A percentile compares a stretch with the other conserved stretches of the same genome.
Conservation (phyloP, 2,113 vertebrate genomes). For the Chamaea fasciata region DNA sequence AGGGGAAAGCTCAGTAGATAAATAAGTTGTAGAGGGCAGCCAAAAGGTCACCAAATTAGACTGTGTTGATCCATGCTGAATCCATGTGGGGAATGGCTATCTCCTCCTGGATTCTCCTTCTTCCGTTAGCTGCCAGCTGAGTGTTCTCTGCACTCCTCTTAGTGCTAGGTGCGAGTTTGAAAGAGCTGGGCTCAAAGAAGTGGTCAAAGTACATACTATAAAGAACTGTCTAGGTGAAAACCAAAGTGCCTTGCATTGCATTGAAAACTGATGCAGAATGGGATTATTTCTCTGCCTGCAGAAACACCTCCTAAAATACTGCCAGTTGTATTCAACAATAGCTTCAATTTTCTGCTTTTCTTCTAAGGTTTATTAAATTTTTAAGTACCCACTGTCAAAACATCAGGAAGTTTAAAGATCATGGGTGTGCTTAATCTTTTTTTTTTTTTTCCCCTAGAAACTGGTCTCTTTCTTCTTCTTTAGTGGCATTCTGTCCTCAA, state of each 20-base stretch:
- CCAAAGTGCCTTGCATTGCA: neutral
- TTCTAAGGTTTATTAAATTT: neutral
- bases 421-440: neutral
- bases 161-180: neutral
- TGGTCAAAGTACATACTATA: neutral
- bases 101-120: neutral
- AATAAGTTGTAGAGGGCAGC: neutral
- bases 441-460: neutral
- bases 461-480: neutral
- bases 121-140: neutral
- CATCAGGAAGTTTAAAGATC: neutral
- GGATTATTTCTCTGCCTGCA: neutral
- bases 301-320: neutral
- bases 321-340: neutral
- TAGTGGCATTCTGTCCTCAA: neutral
- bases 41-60: neutral
- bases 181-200: neutral
- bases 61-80: neutral
- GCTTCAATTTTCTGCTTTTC: neutral
- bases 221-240: neutral
- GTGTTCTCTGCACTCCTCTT: neutral
- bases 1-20: neutral
- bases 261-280: neutral
- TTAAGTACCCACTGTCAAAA: neutral
- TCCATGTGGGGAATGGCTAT: neutral